Conservation (phyloP, 2,113 vertebrate species). For the Vulpes vulpes region DNA sequence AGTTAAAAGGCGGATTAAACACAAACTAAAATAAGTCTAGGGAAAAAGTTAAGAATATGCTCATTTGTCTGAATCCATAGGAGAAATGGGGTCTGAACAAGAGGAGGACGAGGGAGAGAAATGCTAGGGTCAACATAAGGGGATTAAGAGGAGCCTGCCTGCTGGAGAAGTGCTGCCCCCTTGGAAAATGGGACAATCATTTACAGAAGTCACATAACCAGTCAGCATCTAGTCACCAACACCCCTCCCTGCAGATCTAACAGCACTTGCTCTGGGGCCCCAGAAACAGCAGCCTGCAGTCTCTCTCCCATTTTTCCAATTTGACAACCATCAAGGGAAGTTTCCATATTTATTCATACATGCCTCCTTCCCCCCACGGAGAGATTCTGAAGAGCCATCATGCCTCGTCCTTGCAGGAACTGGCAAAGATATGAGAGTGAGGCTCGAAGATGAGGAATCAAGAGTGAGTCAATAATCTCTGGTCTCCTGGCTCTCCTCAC, state of each 20-base stretch:
- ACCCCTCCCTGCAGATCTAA: neutral
- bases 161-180: neutral
- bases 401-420: neutral
- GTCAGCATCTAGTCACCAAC: neutral
- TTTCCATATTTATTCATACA: neutral
- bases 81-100: constrained; percentile 41
- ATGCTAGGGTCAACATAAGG: neutral
- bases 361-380: neutral
- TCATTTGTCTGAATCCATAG: neutral
- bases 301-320: neutral
- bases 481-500: neutral
- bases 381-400: neutral
- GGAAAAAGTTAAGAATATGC: neutral
- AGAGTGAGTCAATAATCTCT: accelerated
- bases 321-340: neutral
- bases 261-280: neutral
- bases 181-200: neutral
- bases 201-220: neutral
- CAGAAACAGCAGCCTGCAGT: neutral
- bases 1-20: neutral
- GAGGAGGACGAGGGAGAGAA: neutral
- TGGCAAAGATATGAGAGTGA: neutral
- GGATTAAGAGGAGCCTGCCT: neutral
- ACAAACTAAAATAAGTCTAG: neutral
- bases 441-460: neutral